A percentile compares a stretch with the other conserved stretches of the same genome.
These are phyloP conservation scores for Copsychus sechellarum DNA, from an alignment of 2,113 vertebrate genomes.

Conservation along the genomic window DNA sequence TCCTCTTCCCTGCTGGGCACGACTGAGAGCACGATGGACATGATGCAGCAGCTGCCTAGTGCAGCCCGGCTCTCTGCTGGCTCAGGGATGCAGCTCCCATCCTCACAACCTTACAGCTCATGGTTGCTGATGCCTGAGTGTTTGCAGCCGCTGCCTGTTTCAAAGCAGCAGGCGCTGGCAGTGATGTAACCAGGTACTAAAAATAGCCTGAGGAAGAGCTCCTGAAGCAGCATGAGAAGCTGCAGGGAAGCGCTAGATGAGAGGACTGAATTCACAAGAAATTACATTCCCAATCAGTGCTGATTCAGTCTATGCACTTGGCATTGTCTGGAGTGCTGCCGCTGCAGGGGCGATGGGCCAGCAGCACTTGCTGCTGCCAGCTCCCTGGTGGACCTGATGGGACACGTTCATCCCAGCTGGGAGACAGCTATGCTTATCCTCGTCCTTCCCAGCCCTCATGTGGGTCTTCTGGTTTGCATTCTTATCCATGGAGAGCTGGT, in stretches of 20 bases:
- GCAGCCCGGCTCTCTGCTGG: not conserved
- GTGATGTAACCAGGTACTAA: constrained; percentile 53
- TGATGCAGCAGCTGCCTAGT: not conserved
- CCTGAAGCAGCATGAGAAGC: constrained; percentile 5
- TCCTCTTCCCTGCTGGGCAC: not conserved
- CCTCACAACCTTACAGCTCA: not conserved
- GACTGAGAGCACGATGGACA: not conserved
- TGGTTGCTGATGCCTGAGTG: not conserved
- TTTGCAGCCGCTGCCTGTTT: not conserved
- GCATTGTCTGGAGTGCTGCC: not conserved
- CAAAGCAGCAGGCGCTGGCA: not conserved
- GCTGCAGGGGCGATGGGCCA: not conserved
- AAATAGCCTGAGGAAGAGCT: constrained; percentile 30
- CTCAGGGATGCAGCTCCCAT: not conserved
- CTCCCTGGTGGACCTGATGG: not conserved
- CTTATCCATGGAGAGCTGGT: not conserved
- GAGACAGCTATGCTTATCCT: not conserved
- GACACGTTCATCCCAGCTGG: not conserved
- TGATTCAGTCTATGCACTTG: not conserved
- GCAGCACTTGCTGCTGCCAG: not conserved
- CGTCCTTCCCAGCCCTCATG: not conserved
- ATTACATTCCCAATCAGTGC: not conserved
- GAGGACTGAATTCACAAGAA: not conserved
- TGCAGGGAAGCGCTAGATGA: not conserved
- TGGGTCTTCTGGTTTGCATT: not conserved